Evolutionary conservation across 2,113 vertebrate species (phyloP).

Genomic region (Octodon degus): DNA sequence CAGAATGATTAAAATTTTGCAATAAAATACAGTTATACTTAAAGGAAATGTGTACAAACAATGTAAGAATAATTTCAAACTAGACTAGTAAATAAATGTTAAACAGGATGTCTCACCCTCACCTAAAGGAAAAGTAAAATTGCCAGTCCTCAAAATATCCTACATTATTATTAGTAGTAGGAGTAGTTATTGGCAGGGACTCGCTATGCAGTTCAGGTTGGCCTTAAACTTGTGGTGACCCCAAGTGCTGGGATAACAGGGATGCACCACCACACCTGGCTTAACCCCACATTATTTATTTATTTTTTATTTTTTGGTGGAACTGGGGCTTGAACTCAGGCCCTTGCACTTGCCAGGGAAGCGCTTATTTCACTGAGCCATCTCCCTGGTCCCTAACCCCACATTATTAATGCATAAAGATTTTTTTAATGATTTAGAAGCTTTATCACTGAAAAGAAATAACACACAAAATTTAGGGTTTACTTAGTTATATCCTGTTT

Average conservation of each 20-base stretch:
- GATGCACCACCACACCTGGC: not conserved
- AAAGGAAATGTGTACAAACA: constrained; percentile 45
- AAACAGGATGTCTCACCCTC: constrained; percentile 27
- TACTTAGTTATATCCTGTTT: constrained; percentile 17
- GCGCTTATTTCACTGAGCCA: too few relatives aligned
- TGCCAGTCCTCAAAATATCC: not conserved
- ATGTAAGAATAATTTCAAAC: constrained; percentile 59
- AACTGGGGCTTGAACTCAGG: too few relatives aligned
- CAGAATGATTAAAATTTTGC: constrained; percentile 48
- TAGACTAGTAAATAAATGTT: constrained; percentile 4
- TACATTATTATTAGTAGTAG: not conserved
- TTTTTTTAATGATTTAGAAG: constrained; percentile 41
- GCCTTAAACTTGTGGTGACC: not conserved
- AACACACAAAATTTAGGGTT: not conserved
- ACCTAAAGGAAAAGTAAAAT: constrained; percentile 38
- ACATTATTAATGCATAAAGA: constrained; percentile 34
- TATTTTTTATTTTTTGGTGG: too few relatives aligned
- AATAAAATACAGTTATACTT: constrained; percentile 55
- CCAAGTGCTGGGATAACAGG: too few relatives aligned
- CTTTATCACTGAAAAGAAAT: constrained; percentile 40
- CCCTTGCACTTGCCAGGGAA: too few relatives aligned
- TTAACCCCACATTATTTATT: not conserved
- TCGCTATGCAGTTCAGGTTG: not conserved
- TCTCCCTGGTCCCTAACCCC: too few relatives aligned
- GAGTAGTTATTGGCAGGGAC: not conserved